Percentiles rank a stretch among this genome's conserved stretches.
These are phyloP conservation scores for Sanderia malayensis DNA, from an alignment of 30 jellyfish, hydroid and myxozoan genomes.

Conservation along the genomic window DNA sequence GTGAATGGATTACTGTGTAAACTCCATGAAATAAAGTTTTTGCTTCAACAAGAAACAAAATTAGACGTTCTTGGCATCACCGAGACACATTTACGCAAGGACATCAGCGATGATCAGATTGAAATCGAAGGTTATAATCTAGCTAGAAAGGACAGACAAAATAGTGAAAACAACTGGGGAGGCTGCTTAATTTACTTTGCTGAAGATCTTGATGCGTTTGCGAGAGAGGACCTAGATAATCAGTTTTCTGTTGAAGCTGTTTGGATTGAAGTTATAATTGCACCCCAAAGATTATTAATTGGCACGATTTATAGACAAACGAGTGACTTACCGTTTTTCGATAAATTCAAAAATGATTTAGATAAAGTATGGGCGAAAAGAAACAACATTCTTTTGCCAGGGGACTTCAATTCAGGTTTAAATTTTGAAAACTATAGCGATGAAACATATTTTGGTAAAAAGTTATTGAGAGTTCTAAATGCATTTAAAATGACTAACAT, in stretches of 20 bases:
- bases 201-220: neutral
- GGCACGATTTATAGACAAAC: neutral
- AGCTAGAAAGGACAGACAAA: constrained; percentile 1
- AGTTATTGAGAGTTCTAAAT: neutral
- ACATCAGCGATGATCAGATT: neutral
- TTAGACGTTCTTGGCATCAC: neutral
- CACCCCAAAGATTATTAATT: neutral
- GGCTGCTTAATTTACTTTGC: neutral
- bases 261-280: neutral
- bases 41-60: neutral
- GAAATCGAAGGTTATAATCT: neutral
- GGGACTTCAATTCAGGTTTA: neutral
- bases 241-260: neutral
- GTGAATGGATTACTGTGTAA: neutral
- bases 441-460: neutral
- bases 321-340: neutral
- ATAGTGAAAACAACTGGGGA: neutral
- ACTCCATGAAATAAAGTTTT: neutral
- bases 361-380: neutral
- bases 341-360: neutral
- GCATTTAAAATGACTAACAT: neutral
- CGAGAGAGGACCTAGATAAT: neutral
- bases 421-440: neutral
- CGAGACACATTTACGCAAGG: constrained; percentile 2
- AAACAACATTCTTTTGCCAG: neutral